Base-by-base conservation (phyloP, 2,888 invertebrate species). In the Cephalotes varians region DNA sequence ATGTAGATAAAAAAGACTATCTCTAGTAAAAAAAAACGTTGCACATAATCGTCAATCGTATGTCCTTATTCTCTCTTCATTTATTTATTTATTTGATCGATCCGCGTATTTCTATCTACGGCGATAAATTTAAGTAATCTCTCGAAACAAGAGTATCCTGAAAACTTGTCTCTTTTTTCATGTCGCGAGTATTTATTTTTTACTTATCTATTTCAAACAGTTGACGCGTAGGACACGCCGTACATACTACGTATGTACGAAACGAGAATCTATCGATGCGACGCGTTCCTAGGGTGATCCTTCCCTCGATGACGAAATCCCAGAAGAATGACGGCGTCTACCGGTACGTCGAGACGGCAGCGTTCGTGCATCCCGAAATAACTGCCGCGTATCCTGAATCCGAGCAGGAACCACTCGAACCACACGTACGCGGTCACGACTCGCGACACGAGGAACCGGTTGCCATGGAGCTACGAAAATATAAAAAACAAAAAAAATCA, bases 291-390 rank as follows among this genome's bases (percentile, higher is more conserved):
- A 49, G 56, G 31, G 73, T 47, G 54, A 74, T 81, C 81, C 88
- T 86, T 83, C 60, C 44, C 79, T 34, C 64, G 82, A 62, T 84
- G 86, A 83, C 82, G 82, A 85, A 87, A 89, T 90, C 83, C 83
- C 82, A 81, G 82, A 88, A 89, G 91, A 91, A 92, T 91, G 91
- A 92, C 90, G 90, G 88, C 91, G 93, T 93, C 93, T 93, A 91
- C 90, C 88, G 90, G 89, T 85, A 89, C 88, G 91, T 91, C 92
- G 91, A 92, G 93, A 93, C 93, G 90, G 86, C 90, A 85, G 85
- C 83, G 83, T 86, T 87, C 81, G 87, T 73, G 73, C 25, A 49
- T 83, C 87, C 82, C 83, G 81, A 89, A 89, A 89, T 89, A 89
- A 87, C 87, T 76, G 58, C 49, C 51, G 73, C 56, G 79, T 64